Percentiles rank a stretch among this genome's conserved stretches.
Conservation (phyloP, 2,888 invertebrate genomes). For the Leuctra nigra region DNA sequence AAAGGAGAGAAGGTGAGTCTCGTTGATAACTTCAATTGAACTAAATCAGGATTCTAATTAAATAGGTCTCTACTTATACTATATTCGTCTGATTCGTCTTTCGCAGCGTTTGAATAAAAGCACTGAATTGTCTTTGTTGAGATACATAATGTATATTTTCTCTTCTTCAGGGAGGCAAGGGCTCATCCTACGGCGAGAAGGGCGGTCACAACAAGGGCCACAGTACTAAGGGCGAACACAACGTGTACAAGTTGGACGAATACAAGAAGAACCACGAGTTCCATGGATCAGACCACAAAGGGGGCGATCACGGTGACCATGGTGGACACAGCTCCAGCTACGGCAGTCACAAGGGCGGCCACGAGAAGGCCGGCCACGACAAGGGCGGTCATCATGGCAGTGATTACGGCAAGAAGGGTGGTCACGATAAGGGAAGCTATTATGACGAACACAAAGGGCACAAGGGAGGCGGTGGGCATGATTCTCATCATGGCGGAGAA, state of each 20-base stretch:
- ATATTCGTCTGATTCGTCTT: too few species aligned
- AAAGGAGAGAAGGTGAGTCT: conserved; percentile 27
- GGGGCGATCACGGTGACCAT: conserved; percentile 30
- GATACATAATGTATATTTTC: too few species aligned
- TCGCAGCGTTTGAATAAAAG: too few species aligned
- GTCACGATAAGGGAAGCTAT: conserved; percentile 31
- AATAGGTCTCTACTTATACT: too few species aligned
- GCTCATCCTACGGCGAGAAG: conserved; percentile 27
- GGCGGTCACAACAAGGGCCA: conserved; percentile 28
- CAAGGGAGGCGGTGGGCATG: conserved; percentile 40
- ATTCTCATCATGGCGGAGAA: conserved; percentile 37
- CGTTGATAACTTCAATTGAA: too few species aligned
- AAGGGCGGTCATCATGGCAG: conserved; percentile 26
- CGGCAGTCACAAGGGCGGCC: conserved; percentile 30
- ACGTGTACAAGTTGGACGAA: conserved; percentile 32
- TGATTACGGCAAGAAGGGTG: conserved; percentile 29
- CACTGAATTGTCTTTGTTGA: too few species aligned
- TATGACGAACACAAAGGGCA: conserved; percentile 29
- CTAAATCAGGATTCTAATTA: too few species aligned
- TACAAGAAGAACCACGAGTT: conserved; percentile 32
- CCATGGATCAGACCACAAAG: conserved; percentile 31
- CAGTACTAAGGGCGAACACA: conserved; percentile 31
- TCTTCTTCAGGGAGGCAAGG: conserved; percentile 25
- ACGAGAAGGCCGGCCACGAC: conserved; percentile 29
- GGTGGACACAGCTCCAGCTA: conserved; percentile 30